Evolutionary conservation across 2,888 invertebrate genomes (phyloP), one percentile per base, ranked within the genome.

Genomic region (Drosophila sordidula): DNA sequence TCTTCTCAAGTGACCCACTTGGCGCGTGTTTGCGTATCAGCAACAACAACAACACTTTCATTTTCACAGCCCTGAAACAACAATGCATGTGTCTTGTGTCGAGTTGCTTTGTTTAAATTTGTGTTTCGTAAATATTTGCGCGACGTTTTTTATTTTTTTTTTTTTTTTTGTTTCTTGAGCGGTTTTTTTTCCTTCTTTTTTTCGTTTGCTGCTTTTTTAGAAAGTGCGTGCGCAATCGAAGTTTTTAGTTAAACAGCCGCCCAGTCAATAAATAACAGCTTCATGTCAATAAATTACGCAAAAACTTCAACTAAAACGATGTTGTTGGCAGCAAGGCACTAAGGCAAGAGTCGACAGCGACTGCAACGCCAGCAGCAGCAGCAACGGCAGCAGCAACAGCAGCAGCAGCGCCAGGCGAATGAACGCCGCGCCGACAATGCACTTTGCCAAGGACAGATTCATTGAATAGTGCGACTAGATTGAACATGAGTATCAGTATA

Each of bases 401-500:
- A 16, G 12, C 45, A 18, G 26, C 62, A 14, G 12, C 44, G 6
- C 22, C 69, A 64, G 75, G 79, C 87, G 89, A 89, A 86, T 87
- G 85, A 89, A 87, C 89, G 85, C 52, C 41, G 63, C 63, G 79
- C 90, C 83, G 90, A 89, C 90, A 90, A 90, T 90, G 91, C 90
- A 90, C 90, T 90, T 91, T 90, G 83, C 89, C 90, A 90, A 90
- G 90, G 90, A 90, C 91, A 90, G 87, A 90, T 89, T 89, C 91
- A 90, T 90, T 91, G 90, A 91, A 91, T 90, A 90, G 80, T 80
- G 84, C 66, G 72, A 55, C 65, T 70, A 71, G 63, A 41, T 67
- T 70, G 64, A 38, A 49, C 57, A 34, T 41, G 50, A 32, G 46
- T 18, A 18, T 22, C 22, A 22, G 22, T 68, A 45, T 77, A 57